Evolutionary conservation across 2,113 vertebrate genomes (phyloP), one percentile per base, ranked within the genome.

Genomic region (Trichechus manatus): DNA sequence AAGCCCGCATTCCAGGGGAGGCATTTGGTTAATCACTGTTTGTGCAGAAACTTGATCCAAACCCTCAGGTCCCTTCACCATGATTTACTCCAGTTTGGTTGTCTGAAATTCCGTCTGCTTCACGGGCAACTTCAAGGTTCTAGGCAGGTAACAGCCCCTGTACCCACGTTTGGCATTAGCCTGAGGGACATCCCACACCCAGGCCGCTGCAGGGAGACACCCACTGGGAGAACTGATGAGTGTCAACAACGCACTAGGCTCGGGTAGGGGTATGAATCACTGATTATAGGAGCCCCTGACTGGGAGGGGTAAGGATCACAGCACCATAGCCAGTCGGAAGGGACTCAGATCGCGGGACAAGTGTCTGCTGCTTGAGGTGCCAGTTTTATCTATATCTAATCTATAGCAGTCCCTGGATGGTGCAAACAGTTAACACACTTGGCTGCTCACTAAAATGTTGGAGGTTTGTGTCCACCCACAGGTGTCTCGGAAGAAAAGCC

Each of bases 1-100:
- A 99, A 99, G 97, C 98, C 98, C 97, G 96, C 98, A 98, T 99
- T 98, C 98, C 98, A 97, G 93, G 87, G 96, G 98, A 99, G 99
- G 98, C 97, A 98, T 99, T 98, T 97, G 98, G 98, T 99, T 99
- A 99, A 99, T 98, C 98, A 95, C 79, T 96, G 93, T 98, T 98
- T 98, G 90, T 96, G 79, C 96, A 97, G 98, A 97, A 98, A 98
- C 96, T 96, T 96, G 98, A 99, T 98, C 99, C 98, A 98, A 98
- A 98, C 97, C 97, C 97, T 98, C 98, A 97, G 98, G 97, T 98
- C 97, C 74, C 97, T 98, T 97, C 97, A 86, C 95, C 92, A 96
- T 94, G 90, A 97, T 97, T 98, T 94, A 97, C 88, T 94, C 85
- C 80, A 64, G 59, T 98, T 98, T 97, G 89, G 97, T 98, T 98